Evolutionary conservation across 2,797 vertebrate species (phyloP).

Genomic region (Notamacropus eugenii): DNA sequence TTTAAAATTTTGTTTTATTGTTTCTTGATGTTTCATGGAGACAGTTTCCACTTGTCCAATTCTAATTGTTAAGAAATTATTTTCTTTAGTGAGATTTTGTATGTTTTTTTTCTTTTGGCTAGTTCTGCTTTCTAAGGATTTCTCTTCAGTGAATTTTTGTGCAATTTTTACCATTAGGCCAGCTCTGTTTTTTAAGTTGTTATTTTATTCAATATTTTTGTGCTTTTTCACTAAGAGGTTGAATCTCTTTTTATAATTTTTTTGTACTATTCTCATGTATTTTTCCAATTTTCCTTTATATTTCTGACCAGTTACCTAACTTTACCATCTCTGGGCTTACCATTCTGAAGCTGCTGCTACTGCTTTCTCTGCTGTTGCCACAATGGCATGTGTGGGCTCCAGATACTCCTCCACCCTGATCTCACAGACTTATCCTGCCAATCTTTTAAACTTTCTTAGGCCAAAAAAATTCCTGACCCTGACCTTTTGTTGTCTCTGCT

Average conservation of each 20-base stretch:
- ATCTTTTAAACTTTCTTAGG: neutral
- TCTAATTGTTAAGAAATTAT: neutral
- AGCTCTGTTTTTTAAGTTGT: neutral
- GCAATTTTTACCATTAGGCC: neutral
- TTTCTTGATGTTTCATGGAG: neutral
- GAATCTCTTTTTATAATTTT: neutral
- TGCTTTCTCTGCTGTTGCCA: neutral
- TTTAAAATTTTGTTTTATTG: neutral
- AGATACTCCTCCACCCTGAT: neutral
- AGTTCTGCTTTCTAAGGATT: neutral
- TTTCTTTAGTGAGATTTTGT: neutral
- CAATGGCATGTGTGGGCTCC: too few relatives aligned
- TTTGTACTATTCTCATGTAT: neutral
- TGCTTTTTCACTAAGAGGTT: neutral
- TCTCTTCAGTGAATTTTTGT: neutral
- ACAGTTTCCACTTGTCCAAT: neutral
- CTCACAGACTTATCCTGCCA: neutral
- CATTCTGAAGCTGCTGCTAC: neutral
- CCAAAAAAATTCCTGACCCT: neutral
- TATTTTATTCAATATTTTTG: neutral
- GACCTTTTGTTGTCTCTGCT: neutral
- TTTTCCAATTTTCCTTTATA: neutral
- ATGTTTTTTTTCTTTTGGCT: neutral
- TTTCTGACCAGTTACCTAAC: neutral
- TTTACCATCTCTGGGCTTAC: neutral